These are phyloP conservation scores for Greenwoodochromis staneri DNA, from an alignment of 2,113 vertebrate species.

Conservation along the genomic window DNA sequence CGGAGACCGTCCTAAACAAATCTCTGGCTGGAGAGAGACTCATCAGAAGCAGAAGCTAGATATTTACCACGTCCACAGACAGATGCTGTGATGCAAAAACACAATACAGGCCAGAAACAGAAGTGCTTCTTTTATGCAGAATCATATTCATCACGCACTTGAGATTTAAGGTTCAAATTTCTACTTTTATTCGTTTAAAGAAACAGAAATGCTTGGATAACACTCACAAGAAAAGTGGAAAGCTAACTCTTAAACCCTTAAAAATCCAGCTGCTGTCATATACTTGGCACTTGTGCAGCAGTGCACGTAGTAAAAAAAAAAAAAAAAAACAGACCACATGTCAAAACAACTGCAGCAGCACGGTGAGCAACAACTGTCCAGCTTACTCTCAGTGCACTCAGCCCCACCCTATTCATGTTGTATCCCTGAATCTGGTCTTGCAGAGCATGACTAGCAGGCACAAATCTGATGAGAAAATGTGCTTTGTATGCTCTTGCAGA, in stretches of 20 bases:
- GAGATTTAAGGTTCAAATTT: background rate
- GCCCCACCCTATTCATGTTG: background rate
- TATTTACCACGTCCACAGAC: background rate
- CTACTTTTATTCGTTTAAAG: background rate
- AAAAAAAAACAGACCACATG: background rate
- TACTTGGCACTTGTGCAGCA: background rate
- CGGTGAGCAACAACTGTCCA: background rate
- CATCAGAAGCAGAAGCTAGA: background rate
- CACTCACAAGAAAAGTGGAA: accelerated
- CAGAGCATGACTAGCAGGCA: background rate
- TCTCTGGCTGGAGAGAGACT: background rate
- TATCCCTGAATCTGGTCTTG: background rate
- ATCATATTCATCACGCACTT: background rate
- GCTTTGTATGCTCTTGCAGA: background rate
- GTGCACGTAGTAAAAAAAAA: background rate
- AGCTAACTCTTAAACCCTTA: background rate
- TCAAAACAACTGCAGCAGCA: slow-evolving; percentile 32
- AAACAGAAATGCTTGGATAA: background rate
- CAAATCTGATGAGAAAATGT: background rate
- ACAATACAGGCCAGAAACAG: background rate
- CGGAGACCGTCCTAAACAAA: slow-evolving; percentile 23
- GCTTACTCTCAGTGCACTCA: background rate
- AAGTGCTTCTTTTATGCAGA: background rate
- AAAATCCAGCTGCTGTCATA: slow-evolving; percentile 1
- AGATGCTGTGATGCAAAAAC: background rate